Evolutionary conservation across 2,888 invertebrate genomes (phyloP).

Genomic region (Philereme vetulata): DNA sequence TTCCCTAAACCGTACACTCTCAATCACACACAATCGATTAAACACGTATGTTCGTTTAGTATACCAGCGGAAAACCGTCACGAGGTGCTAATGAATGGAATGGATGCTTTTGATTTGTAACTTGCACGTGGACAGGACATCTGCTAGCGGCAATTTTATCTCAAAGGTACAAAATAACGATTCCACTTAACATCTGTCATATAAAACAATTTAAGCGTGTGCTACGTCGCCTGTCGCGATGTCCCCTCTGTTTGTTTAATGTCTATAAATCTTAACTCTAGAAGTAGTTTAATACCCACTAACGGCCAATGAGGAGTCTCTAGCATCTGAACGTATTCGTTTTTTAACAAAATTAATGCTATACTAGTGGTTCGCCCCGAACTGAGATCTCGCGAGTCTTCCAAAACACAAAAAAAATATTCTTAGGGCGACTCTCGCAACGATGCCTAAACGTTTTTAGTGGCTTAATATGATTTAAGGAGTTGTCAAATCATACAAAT

Average conservation of each 20-base stretch:
- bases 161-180: slow-evolving; percentile 52
- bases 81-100: slow-evolving; percentile 14
- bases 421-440: no score
- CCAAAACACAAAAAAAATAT: no score
- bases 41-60: no score
- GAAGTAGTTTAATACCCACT: slow-evolving; percentile 52
- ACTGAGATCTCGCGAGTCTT: no score
- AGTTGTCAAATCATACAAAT: no score
- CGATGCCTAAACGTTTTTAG: no score
- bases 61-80: neutral
- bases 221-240: slow-evolving; percentile 56
- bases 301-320: slow-evolving; percentile 41
- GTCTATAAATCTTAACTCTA: slow-evolving; percentile 58
- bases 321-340: slow-evolving; percentile 3
- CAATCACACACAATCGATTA: no score
- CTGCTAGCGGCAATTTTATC: slow-evolving; percentile 58
- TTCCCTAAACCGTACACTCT: no score
- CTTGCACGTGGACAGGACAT: slow-evolving; percentile 31
- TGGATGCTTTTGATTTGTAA: slow-evolving; percentile 25
- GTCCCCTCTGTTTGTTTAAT: slow-evolving; percentile 63
- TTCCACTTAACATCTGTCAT: slow-evolving; percentile 56
- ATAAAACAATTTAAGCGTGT: slow-evolving; percentile 69
- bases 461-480: no score
- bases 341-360: no score
- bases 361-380: no score